phyloP scores from a whole-genome alignment of 2,888 invertebrate genomes.

The Hofmannophila pseudospretella region DNA sequence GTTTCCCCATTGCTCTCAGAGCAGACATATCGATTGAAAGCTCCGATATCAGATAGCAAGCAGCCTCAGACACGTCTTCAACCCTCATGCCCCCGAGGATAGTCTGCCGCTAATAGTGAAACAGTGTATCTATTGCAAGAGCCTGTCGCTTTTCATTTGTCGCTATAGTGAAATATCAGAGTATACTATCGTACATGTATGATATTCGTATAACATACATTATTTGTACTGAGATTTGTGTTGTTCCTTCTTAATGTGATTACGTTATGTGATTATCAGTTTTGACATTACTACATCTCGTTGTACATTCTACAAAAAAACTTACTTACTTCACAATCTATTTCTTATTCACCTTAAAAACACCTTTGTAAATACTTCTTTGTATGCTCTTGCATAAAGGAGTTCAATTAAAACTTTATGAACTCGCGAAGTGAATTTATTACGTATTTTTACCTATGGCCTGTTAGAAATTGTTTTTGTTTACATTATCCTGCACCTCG shows the following conservation, averaged over 20 bases:
- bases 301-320: too few relatives aligned
- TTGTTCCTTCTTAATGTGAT: not conserved
- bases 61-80: slow-evolving; percentile 23
- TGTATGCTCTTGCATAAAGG: too few relatives aligned
- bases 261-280: too few relatives aligned
- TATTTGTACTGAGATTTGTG: not conserved
- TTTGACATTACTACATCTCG: too few relatives aligned
- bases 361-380: too few relatives aligned
- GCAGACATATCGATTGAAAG: slow-evolving; percentile 13
- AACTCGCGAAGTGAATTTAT: too few relatives aligned
- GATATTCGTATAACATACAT: too few relatives aligned
- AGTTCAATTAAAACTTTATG: too few relatives aligned
- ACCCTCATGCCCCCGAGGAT: slow-evolving; percentile 24
- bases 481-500: slow-evolving; percentile 47
- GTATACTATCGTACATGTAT: too few relatives aligned
- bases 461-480: slow-evolving; percentile 57
- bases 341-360: too few relatives aligned
- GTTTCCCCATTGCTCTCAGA: not conserved
- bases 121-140: slow-evolving; percentile 35
- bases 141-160: slow-evolving; percentile 39
- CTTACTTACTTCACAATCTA: too few relatives aligned
- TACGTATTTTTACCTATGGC: slow-evolving; percentile 48
- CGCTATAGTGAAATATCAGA: slow-evolving; percentile 1
- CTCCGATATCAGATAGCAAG: slow-evolving; percentile 6
- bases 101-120: slow-evolving; percentile 31